A percentile compares a stretch with the other conserved stretches of the same genome.
phyloP scores from a whole-genome alignment of 2,113 vertebrate species.

The Indri indri region DNA sequence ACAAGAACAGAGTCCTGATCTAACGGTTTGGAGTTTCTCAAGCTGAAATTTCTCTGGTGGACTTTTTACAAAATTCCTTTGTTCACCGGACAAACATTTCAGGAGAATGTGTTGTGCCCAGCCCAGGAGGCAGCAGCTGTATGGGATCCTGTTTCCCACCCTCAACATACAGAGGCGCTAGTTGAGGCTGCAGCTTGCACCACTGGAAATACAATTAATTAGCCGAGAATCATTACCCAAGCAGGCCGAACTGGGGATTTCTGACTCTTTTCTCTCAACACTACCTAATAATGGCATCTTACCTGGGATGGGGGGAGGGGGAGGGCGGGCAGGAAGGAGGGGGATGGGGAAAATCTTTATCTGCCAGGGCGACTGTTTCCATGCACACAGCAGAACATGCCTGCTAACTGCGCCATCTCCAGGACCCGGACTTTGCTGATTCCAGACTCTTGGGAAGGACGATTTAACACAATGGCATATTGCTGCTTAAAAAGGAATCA shows the following conservation, averaged over 20 bases:
- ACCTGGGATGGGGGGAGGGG: neutral
- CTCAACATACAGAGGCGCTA: neutral
- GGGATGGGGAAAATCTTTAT: no score
- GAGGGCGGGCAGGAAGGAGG: neutral
- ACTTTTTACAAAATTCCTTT: neutral
- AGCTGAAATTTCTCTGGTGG: neutral
- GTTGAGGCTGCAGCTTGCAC: neutral
- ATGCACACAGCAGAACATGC: accelerated
- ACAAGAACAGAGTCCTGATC: neutral
- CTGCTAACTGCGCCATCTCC: neutral
- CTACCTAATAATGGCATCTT: neutral
- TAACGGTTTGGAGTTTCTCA: neutral
- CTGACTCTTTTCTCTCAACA: neutral
- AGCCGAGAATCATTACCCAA: neutral
- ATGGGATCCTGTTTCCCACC: neutral
- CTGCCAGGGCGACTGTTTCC: neutral
- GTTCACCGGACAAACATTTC: neutral
- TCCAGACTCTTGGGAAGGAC: neutral
- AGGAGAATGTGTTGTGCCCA: neutral
- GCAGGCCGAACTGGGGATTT: neutral
- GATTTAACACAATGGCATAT: neutral
- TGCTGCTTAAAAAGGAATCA: neutral
- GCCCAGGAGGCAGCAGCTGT: neutral
- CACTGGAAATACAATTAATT: neutral
- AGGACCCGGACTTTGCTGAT: neutral